Evolutionary conservation across 2,797 vertebrate genomes (phyloP).

Genomic region (Carapus acus): DNA sequence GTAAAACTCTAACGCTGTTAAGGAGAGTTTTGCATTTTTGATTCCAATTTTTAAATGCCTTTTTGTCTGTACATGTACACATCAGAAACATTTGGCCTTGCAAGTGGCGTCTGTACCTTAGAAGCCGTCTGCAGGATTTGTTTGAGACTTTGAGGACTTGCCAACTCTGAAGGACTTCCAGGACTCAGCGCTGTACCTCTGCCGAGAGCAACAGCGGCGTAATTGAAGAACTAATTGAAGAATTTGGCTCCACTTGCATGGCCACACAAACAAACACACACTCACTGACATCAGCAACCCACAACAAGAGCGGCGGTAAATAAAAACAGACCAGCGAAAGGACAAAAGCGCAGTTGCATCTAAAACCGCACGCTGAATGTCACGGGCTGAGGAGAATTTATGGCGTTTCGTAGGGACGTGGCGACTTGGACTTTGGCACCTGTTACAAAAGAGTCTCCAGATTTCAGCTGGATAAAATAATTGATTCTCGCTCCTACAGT

Average conservation of each 20-base stretch:
- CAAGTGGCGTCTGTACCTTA: too few species aligned
- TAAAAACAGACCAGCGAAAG: neutral
- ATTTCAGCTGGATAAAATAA: neutral
- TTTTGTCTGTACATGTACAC: too few species aligned
- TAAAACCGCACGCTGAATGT: neutral
- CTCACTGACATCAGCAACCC: neutral
- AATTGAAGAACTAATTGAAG: neutral
- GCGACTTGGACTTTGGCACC: slow-evolving; percentile 4
- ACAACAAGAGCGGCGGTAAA: neutral
- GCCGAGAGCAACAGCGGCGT: neutral
- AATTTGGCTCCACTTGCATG: neutral
- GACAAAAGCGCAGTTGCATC: too few species aligned
- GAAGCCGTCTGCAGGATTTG: too few species aligned
- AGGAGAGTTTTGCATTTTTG: too few species aligned
- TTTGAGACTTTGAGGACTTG: neutral
- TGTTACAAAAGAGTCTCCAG: neutral
- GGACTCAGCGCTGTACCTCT: neutral
- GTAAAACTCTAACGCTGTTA: too few species aligned
- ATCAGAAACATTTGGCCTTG: neutral
- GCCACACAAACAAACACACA: neutral
- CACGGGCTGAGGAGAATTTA: neutral
- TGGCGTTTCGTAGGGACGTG: neutral
- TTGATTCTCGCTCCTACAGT: neutral
- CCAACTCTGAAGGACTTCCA: neutral
- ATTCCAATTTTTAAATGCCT: too few species aligned